phyloP scores from a whole-genome alignment of 2,888 invertebrate species.

The Ypsolopha scabrella region DNA sequence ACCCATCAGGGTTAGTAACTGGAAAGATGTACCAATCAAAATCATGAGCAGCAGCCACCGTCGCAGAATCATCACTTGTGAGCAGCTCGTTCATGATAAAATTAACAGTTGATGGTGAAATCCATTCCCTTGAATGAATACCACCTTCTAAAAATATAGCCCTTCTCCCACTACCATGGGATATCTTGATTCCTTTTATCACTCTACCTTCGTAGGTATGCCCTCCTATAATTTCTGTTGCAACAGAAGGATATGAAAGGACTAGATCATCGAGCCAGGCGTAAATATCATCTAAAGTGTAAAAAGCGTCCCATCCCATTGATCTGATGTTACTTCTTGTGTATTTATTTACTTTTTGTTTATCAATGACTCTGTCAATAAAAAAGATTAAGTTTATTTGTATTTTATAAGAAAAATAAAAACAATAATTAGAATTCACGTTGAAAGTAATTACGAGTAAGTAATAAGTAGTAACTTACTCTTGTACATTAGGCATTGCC shows the following conservation, averaged over 20 bases:
- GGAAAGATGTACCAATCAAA: constrained; percentile 83
- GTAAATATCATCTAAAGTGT: constrained; percentile 70
- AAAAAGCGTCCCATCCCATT: constrained; percentile 72
- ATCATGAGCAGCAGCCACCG: constrained; percentile 55
- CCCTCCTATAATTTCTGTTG: constrained; percentile 47
- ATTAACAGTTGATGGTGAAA: constrained; percentile 72
- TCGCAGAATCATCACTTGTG: constrained; percentile 56
- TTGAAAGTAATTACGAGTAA: no score
- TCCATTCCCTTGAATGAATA: constrained; percentile 85
- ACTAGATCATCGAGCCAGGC: constrained; percentile 68
- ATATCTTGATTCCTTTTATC: constrained; percentile 61
- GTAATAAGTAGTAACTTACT: constrained; percentile 42
- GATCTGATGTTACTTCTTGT: constrained; percentile 26
- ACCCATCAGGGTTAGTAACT: constrained; percentile 83
- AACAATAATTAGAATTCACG: no score
- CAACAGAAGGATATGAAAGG: constrained; percentile 44
- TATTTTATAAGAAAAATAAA: not conserved
- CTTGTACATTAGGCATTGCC: constrained; percentile 56
- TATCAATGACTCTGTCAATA: constrained; percentile 54
- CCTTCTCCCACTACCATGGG: constrained; percentile 36
- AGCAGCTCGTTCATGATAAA: constrained; percentile 73
- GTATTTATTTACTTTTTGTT: constrained; percentile 41
- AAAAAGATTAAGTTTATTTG: not conserved
- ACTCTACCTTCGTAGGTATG: constrained; percentile 49
- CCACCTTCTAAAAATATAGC: constrained; percentile 57